A percentile compares a stretch with the other conserved stretches of the same genome.
Evolutionary conservation across 2,113 vertebrate genomes (phyloP).

Genomic region (Hypanus sabinus): DNA sequence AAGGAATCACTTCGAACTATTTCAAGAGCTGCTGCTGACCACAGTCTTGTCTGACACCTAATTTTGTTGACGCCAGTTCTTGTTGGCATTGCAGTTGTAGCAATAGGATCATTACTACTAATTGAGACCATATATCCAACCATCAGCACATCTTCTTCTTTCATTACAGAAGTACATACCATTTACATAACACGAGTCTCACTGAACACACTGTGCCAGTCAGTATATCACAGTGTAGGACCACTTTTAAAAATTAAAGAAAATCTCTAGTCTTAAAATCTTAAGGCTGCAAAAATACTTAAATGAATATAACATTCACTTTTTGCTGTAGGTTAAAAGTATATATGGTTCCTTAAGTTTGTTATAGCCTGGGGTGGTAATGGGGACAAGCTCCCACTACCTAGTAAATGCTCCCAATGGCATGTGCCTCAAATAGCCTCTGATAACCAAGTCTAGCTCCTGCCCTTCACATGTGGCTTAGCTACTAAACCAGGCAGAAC

Average conservation of each 20-base stretch:
- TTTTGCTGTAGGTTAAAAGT: background rate
- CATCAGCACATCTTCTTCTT: background rate
- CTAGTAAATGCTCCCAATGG: too few relatives aligned
- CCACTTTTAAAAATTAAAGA: background rate
- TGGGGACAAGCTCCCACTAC: too few relatives aligned
- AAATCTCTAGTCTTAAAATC: background rate
- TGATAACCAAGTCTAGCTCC: too few relatives aligned
- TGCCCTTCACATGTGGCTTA: too few relatives aligned
- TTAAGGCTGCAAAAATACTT: background rate
- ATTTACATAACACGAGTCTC: background rate
- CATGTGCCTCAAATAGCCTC: too few relatives aligned
- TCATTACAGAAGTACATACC: background rate
- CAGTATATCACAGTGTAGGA: background rate
- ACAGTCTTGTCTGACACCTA: background rate
- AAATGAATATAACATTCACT: background rate
- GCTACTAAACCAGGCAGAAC: too few relatives aligned
- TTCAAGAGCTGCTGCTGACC: background rate
- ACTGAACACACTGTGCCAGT: background rate
- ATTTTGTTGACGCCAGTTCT: background rate
- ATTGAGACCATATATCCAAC: background rate
- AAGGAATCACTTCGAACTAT: background rate
- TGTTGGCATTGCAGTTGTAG: background rate
- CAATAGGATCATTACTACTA: background rate
- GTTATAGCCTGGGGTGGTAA: too few relatives aligned
- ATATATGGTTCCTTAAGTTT: background rate